phyloP scores from a whole-genome alignment of 2,888 invertebrate species.

The Herminia tarsipennalis region DNA sequence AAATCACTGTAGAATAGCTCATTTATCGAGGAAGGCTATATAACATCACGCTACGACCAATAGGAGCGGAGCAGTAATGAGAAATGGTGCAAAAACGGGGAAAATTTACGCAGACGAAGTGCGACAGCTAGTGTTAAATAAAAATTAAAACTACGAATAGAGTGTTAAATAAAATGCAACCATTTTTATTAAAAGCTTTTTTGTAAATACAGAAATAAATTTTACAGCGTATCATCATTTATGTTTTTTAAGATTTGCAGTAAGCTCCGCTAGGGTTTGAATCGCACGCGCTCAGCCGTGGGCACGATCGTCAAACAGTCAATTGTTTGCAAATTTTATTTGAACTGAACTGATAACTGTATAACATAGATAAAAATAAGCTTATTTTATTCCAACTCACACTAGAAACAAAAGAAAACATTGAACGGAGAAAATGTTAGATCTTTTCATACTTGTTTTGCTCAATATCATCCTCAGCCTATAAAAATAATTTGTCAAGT shows the following conservation, averaged over 20 bases:
- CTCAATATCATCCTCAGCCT: conserved; percentile 12
- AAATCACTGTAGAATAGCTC: too few species aligned
- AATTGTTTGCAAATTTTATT: conserved; percentile 61
- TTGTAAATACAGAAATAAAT: neutral
- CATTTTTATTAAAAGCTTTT: conserved; percentile 16
- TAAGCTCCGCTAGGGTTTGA: conserved; percentile 57
- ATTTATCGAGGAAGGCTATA: too few species aligned
- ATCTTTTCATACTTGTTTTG: conserved; percentile 10
- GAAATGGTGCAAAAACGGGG: too few species aligned
- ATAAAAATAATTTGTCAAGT: conserved; percentile 22
- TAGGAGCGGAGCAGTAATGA: too few species aligned
- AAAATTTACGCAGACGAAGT: too few species aligned
- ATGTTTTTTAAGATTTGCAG: conserved; percentile 51
- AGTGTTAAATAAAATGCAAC: too few species aligned
- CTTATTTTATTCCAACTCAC: conserved; percentile 13
- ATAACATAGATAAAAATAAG: conserved; percentile 40
- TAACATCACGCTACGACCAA: too few species aligned
- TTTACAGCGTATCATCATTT: conserved; percentile 30
- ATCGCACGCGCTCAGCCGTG: conserved; percentile 63
- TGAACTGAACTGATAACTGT: conserved; percentile 42
- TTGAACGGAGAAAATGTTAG: conserved; percentile 8
- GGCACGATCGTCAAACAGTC: conserved; percentile 71
- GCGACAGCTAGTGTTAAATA: too few species aligned
- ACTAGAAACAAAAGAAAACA: conserved; percentile 11
- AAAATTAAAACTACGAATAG: too few species aligned